These are phyloP conservation scores for Pseudomyrmex flavicornis DNA, from an alignment of 1,140 invertebrate genomes.

Conservation along the genomic window DNA sequence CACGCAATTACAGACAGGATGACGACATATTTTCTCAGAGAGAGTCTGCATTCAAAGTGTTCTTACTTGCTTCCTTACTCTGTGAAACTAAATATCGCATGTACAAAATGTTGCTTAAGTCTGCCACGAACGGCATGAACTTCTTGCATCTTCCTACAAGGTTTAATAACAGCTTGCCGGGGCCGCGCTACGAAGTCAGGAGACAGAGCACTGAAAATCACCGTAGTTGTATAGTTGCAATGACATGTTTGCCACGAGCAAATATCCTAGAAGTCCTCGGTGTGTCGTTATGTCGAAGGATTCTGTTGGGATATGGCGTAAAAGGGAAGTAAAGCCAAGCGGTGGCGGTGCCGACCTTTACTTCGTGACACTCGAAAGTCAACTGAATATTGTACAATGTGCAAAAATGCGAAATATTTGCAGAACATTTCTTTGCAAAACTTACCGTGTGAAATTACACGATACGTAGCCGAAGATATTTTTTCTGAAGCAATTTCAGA, in stretches of 20 bases:
- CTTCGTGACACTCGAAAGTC: conserved; percentile 44
- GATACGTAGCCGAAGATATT: conserved; percentile 10
- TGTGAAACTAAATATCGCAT: neutral
- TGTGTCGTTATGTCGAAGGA: conserved; percentile 63
- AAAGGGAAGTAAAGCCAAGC: conserved; percentile 52
- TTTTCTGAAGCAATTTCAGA: conserved; percentile 5
- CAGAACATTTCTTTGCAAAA: conserved; percentile 11
- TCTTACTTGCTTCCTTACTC: neutral
- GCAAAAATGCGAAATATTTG: conserved; percentile 50
- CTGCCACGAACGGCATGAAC: conserved; percentile 55
- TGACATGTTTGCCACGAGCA: conserved; percentile 73
- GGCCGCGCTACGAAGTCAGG: conserved; percentile 59
- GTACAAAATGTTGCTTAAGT: neutral
- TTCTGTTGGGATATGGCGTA: conserved; percentile 42
- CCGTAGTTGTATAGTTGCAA: conserved; percentile 56
- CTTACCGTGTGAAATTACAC: conserved; percentile 17
- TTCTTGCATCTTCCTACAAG: conserved; percentile 65
- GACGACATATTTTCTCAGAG: neutral
- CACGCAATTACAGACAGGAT: neutral
- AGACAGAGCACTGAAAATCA: conserved; percentile 69
- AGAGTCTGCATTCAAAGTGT: neutral
- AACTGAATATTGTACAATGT: conserved; percentile 43
- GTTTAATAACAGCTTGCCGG: conserved; percentile 73
- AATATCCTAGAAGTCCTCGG: conserved; percentile 73
- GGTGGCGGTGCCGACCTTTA: conserved; percentile 5